A percentile compares a stretch with the other conserved stretches of the same genome.
These are phyloP conservation scores for Drosophila sp. DNA, from an alignment of 1,140 invertebrate species.

Conservation along the genomic window DNA sequence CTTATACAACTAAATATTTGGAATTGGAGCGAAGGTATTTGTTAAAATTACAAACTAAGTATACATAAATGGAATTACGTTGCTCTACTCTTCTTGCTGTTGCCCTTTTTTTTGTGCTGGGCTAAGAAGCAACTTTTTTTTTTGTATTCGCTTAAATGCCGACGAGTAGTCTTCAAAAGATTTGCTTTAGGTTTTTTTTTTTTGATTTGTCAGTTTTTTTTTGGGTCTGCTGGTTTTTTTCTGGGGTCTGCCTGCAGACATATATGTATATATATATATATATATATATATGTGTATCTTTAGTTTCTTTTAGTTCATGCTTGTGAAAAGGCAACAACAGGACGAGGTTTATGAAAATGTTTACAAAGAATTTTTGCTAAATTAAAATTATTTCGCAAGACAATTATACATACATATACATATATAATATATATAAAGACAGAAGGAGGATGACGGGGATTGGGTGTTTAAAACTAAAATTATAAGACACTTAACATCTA, in stretches of 20 bases:
- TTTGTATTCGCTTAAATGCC: conserved; percentile 46
- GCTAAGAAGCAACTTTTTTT: conserved; percentile 3
- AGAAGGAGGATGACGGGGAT: neutral
- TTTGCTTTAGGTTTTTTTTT: conserved; percentile 49
- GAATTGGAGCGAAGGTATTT: conserved; percentile 75
- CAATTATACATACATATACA: conserved; percentile 37
- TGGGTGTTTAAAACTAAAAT: conserved; percentile 38
- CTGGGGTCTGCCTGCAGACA: conserved; percentile 75
- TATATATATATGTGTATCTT: neutral
- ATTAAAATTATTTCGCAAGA: conserved; percentile 67
- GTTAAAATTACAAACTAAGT: conserved; percentile 51
- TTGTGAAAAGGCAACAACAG: conserved; percentile 64
- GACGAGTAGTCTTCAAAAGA: conserved; percentile 59
- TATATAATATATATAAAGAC: conserved; percentile 21
- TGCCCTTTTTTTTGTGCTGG: conserved; percentile 30
- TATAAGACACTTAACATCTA: conserved; percentile 39
- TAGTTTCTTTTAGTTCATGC: conserved; percentile 35
- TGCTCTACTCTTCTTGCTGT: conserved; percentile 22
- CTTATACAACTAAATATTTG: conserved; percentile 75
- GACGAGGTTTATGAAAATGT: conserved; percentile 42
- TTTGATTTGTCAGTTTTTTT: conserved; percentile 17
- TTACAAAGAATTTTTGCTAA: conserved; percentile 74
- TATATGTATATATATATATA: neutral
- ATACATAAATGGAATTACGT: conserved; percentile 61
- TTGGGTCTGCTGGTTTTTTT: conserved; percentile 46